A percentile compares a stretch with the other conserved stretches of the same genome.
Evolutionary conservation across 2,113 vertebrate species (phyloP).

Genomic region (Parus major): DNA sequence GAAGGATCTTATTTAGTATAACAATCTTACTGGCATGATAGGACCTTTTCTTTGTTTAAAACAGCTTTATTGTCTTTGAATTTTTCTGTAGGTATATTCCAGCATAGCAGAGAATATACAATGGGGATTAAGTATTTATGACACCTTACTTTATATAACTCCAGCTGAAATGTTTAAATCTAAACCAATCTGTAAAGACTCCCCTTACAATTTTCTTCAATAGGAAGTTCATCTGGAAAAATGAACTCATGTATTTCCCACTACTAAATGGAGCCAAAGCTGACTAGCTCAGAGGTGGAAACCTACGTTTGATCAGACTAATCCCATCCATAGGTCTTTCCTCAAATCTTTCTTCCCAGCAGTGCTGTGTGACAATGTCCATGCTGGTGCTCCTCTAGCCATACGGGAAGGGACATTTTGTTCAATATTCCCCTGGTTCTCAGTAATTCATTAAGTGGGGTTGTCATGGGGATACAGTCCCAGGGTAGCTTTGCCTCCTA

Average conservation of each 20-base stretch:
- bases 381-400: not conserved
- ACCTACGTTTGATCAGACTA: not conserved
- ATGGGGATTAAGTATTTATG: not conserved
- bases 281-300: not conserved
- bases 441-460: not conserved
- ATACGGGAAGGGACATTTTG: not conserved
- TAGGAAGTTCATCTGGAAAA: not conserved
- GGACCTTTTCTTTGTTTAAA: not conserved
- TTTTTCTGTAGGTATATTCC: not conserved
- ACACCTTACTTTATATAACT: not conserved
- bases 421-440: not conserved
- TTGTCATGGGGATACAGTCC: conserved; percentile 36
- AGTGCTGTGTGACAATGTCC: not conserved
- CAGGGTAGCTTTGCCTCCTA: not conserved
- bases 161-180: not conserved
- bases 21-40: not conserved
- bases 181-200: not conserved
- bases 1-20: not conserved
- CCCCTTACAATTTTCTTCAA: not conserved
- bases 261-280: not conserved
- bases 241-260: not conserved
- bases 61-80: not conserved
- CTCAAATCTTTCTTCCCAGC: not conserved
- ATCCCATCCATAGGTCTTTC: not conserved
- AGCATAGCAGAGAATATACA: not conserved